Evolutionary conservation across 1,140 invertebrate genomes (phyloP), one percentile per base, ranked within the genome.

Genomic region (Onthophagus taurus): DNA sequence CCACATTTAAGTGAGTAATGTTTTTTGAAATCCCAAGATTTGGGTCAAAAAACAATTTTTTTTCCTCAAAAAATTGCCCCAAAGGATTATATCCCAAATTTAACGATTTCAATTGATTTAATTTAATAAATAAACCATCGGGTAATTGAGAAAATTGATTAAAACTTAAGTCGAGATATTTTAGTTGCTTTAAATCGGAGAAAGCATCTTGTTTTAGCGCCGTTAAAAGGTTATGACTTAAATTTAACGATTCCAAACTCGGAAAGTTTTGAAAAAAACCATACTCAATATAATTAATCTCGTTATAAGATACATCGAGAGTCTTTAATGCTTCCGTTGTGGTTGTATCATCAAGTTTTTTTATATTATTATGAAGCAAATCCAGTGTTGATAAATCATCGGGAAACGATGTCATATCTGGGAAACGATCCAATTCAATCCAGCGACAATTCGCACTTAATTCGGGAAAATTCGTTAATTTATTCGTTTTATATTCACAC

Each of bases 141-240:
- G 54, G 54, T 12, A 63, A 31, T 4, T 37, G 34, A 14, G 47
- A 37, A 2, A 63, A 35, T 20, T 49, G 38, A 44, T 63, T 64
- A 31, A 45, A 61, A 48, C 57, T 59, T 31, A 76, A 55, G 49
- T 70, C 60, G 5, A 76, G 61, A 49, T 66, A 59, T 1, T 54
- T 53, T 31, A 75, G 52, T 46, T 63, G 57, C 2, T 52, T 54
- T 39, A 70, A 49, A 16, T 53, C 49, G 31, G 53, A 55, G 42
- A 74, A 74, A 0, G 65, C 50, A 11, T 62, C 55, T 18, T 51
- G 45, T 39, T 68, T 34, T 11, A 75, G 55, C n/a, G 36, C 53
- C 26, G 59, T 58, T 11, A 76, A 48, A 43, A 59, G 26, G 52
- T 76, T 76, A 35, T 69, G 45, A 42, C 70, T 72, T 36, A 76